phyloP scores from a whole-genome alignment of 2,888 invertebrate genomes.

The Nephrotoma guestfalica region DNA sequence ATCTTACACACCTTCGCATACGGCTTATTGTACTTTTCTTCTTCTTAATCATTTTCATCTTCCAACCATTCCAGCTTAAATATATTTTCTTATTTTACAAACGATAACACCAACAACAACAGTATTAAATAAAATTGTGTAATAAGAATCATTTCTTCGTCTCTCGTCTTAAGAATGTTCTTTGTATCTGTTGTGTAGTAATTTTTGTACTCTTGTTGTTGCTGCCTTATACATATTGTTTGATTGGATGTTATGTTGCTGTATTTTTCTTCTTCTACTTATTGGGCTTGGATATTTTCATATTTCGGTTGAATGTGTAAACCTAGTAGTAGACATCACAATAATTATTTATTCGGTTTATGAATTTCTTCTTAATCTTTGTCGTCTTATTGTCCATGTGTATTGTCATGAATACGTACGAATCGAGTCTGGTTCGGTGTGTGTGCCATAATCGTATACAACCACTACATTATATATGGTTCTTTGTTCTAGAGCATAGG shows the following conservation, averaged over 20 bases:
- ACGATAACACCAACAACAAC: neutral
- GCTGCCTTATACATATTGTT: neutral
- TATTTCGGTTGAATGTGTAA: neutral
- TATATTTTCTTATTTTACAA: neutral
- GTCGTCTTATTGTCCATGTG: neutral
- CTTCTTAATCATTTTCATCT: neutral
- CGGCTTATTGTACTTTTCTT: neutral
- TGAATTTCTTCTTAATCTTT: neutral
- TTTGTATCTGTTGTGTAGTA: neutral
- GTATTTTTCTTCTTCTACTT: neutral
- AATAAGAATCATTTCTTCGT: neutral
- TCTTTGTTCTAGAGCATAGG: neutral
- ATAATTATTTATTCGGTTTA: neutral
- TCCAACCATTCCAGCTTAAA: neutral
- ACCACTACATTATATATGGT: neutral
- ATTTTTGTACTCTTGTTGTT: neutral
- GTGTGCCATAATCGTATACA: neutral
- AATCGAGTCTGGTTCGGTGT: neutral
- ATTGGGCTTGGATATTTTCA: neutral
- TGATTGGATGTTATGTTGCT: neutral
- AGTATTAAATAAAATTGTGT: neutral
- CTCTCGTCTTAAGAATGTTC: neutral
- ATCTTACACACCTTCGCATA: neutral
- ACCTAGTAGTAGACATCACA: neutral
- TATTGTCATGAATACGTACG: neutral